These are phyloP conservation scores for Neuroscelio doddi DNA, from an alignment of 2,888 invertebrate genomes.

Conservation along the genomic window DNA sequence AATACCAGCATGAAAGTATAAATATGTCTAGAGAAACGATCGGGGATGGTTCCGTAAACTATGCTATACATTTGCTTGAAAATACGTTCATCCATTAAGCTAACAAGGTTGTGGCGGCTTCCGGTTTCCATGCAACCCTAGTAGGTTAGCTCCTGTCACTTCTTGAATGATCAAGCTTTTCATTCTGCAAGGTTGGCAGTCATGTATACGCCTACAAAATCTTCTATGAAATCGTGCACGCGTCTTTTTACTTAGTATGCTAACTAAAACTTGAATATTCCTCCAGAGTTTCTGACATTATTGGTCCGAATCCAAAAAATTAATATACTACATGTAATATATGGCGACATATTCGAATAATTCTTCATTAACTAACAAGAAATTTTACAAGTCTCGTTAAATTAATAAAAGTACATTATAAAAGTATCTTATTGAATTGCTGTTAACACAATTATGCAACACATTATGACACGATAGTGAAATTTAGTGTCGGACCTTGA, in stretches of 20 bases:
- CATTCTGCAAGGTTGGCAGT: conserved; percentile 9
- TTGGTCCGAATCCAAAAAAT: too few species aligned
- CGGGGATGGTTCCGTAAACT: conserved; percentile 2
- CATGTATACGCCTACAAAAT: conserved; percentile 8
- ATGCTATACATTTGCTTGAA: conserved; percentile 41
- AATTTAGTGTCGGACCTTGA: conserved; percentile 33
- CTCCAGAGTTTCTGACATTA: too few species aligned
- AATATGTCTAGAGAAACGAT: conserved; percentile 10
- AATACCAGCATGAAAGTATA: conserved; percentile 5
- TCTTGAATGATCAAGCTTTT: conserved; percentile 23
- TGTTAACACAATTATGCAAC: too few species aligned
- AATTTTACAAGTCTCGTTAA: too few species aligned
- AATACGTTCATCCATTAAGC: conserved; percentile 50
- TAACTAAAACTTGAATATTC: background rate
- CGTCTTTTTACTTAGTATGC: conserved; percentile 4
- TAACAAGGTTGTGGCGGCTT: conserved; percentile 52
- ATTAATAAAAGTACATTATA: too few species aligned
- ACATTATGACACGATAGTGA: conserved; percentile 5
- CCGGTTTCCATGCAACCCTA: conserved; percentile 40
- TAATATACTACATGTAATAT: too few species aligned
- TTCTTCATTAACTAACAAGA: too few species aligned
- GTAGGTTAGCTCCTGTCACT: conserved; percentile 9
- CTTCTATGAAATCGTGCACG: conserved; percentile 6
- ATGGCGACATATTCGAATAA: too few species aligned
- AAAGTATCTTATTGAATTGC: too few species aligned